Evolutionary conservation across 2,797 vertebrate genomes (phyloP).

Genomic region (Tapera naevia): DNA sequence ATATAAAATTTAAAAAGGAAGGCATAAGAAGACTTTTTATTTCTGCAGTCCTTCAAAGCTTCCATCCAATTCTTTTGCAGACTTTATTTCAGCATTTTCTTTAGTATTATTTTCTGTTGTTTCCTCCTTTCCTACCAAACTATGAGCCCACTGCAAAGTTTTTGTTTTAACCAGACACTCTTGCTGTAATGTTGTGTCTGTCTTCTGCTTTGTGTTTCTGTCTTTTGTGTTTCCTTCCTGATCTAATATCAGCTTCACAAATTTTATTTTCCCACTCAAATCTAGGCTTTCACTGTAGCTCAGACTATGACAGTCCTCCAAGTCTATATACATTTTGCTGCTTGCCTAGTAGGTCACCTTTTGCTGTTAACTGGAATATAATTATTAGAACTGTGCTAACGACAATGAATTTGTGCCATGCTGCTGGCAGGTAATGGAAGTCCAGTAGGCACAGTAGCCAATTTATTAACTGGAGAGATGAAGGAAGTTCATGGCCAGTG

Average conservation of each 20-base stretch:
- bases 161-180: neutral
- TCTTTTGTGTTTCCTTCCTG: neutral
- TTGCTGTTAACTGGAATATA: conserved; percentile 15
- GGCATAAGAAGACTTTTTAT: neutral
- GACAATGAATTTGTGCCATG: conserved; percentile 17
- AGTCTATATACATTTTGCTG: neutral
- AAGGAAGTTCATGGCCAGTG: neutral
- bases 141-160: neutral
- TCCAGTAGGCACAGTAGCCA: neutral
- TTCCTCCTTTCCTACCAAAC: neutral
- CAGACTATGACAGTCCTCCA: neutral
- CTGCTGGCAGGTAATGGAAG: conserved; percentile 4
- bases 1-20: neutral
- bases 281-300: neutral
- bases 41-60: neutral
- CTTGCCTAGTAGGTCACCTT: neutral
- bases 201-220: neutral
- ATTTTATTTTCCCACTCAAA: neutral
- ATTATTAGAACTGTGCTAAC: conserved; percentile 2
- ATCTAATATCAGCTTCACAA: neutral
- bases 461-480: conserved; percentile 22
- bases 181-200: neutral
- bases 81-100: neutral
- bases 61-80: neutral
- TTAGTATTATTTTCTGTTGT: neutral